Evolutionary conservation across 1,140 invertebrate genomes (phyloP), one percentile per base, ranked within the genome.

Genomic region (Mesaphorura yosii): DNA sequence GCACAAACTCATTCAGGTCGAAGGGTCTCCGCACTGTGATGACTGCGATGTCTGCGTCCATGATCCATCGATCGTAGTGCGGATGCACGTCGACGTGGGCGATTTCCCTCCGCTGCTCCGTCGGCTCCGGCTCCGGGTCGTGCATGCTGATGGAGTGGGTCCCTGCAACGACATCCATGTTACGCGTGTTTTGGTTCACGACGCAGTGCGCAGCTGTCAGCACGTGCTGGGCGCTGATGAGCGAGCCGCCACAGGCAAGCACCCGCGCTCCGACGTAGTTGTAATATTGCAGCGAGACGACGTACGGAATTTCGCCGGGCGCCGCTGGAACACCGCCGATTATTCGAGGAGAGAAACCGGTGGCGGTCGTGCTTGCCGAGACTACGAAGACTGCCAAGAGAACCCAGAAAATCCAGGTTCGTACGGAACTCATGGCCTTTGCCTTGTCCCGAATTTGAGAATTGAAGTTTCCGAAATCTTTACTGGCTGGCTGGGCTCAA

Each of bases 181-280:
- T 23, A 3, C 5, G 10, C 7, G 37, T 12, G 25, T 7, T 41
- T 23, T 42, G 6, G 15, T 26, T 23, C 3, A 22, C 3, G 12
- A 41, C 10, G 37, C 48, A 51, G 19, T 51, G 48, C 10, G 34
- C 51, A 28, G 51, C 51, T 29, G 39, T 52, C 3, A 48, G 5
- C 12, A 48, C 37, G 10, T 46, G 31, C 5, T 27, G 15, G 5
- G 39, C 38, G 23, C 17, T 23, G 15, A 52, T 10, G 31, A 52
- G 28, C 6, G 15, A 7, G 3, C 51, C 51, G 12, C 39, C 51
- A 29, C 51, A 52, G 10, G 7, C 14, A n/a, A 10, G 31, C 10
- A 10, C 10, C n/a, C 31, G 10, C 31, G 10, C 31, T 34, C 31
- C 31, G 15, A 20, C 23, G 27, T 5, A 48, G 14, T 26, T 23